A percentile compares a stretch with the other conserved stretches of the same genome.
Evolutionary conservation across 2,888 invertebrate species (phyloP).

Genomic region (Lasioglossum vierecki): DNA sequence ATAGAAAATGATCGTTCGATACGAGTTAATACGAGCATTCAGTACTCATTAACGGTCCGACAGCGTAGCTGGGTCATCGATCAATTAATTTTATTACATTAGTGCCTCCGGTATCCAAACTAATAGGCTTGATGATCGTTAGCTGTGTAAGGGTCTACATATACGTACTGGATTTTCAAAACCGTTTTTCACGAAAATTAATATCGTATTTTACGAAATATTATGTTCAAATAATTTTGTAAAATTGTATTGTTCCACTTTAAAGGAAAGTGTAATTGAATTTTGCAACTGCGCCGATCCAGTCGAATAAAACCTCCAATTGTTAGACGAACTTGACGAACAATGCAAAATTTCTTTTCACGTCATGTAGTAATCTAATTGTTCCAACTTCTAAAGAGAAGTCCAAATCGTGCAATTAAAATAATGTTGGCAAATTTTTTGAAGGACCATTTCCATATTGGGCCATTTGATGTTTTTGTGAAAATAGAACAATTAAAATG

Average conservation of each 20-base stretch:
- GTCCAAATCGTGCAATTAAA: too few relatives aligned
- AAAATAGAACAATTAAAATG: too few relatives aligned
- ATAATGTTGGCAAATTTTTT: too few relatives aligned
- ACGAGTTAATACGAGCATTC: neutral
- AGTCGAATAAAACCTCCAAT: neutral
- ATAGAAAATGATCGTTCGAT: slow-evolving; percentile 1
- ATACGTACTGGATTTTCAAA: neutral
- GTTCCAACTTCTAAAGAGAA: too few relatives aligned
- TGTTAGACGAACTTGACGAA: neutral
- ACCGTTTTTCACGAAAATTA: neutral
- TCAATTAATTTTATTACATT: slow-evolving; percentile 16
- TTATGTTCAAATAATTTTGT: neutral
- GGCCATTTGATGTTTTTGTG: too few relatives aligned
- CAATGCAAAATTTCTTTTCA: too few relatives aligned
- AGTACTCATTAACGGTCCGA: slow-evolving; percentile 9
- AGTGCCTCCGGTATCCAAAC: neutral
- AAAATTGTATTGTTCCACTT: neutral
- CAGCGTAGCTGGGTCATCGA: slow-evolving; percentile 9
- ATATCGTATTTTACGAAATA: neutral
- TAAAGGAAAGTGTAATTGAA: neutral
- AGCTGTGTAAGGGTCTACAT: neutral
- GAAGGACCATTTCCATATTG: too few relatives aligned
- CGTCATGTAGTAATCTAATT: too few relatives aligned
- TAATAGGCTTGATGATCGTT: slow-evolving; percentile 9
- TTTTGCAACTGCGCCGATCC: neutral